A percentile compares a stretch with the other conserved stretches of the same genome.
phyloP scores from a whole-genome alignment of 2,113 vertebrate genomes.

The Cyanocitta stelleri region DNA sequence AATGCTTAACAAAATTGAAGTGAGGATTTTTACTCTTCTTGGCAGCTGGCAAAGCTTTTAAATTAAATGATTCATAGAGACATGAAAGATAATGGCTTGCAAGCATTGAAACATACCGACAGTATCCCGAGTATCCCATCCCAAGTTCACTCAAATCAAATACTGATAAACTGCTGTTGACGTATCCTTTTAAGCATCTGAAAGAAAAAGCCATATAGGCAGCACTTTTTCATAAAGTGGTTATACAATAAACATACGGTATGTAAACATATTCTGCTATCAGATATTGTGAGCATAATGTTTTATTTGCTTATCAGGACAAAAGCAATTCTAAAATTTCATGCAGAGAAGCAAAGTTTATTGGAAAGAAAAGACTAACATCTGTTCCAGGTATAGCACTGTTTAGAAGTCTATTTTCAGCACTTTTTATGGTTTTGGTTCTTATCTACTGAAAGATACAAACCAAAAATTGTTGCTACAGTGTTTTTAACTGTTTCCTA shows the following conservation, averaged over 20 bases:
- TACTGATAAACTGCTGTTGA: conserved; percentile 94
- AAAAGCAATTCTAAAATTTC: neutral
- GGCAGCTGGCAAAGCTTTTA: neutral
- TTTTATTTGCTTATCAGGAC: neutral
- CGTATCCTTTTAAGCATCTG: conserved; percentile 93
- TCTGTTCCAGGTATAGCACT: neutral
- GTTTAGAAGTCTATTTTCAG: neutral
- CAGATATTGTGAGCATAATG: neutral
- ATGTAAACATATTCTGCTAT: neutral
- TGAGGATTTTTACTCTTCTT: neutral
- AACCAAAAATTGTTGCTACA: neutral
- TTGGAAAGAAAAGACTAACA: neutral
- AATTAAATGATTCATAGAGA: neutral
- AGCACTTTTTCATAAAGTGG: neutral
- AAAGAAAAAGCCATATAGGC: neutral
- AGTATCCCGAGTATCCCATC: conserved; percentile 81
- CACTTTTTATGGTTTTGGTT: neutral
- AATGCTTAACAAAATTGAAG: neutral
- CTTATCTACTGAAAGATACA: neutral
- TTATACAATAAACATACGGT: neutral
- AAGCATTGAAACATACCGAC: conserved; percentile 70
- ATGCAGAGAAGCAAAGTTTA: neutral
- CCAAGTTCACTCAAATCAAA: conserved; percentile 86
- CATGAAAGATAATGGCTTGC: neutral
- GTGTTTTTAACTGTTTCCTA: neutral